A percentile compares a stretch with the other conserved stretches of the same genome.
Evolutionary conservation across 2,113 vertebrate species (phyloP).

Genomic region (Triplophysa tibetana): DNA sequence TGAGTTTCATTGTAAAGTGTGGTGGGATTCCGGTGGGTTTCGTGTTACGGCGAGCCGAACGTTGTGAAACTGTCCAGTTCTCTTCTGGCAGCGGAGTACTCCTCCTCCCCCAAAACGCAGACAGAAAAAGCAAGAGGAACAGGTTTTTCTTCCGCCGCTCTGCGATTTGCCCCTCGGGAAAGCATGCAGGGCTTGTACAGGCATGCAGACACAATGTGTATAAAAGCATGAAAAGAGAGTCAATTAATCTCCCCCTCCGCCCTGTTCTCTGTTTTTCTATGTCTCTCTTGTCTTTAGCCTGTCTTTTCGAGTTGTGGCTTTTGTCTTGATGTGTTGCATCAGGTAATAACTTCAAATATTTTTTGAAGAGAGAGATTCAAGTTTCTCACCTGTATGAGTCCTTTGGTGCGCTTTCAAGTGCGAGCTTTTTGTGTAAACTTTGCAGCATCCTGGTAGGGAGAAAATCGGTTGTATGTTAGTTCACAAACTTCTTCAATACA

Average conservation of each 20-base stretch:
- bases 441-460: slow-evolving; percentile 79
- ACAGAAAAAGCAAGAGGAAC: slow-evolving; percentile 60
- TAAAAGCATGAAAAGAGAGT: slow-evolving; percentile 65
- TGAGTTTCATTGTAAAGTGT: slow-evolving; percentile 14
- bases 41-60: slow-evolving; percentile 36
- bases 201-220: slow-evolving; percentile 68
- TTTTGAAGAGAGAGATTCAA: background rate
- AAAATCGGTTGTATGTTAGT: slow-evolving; percentile 12
- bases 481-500: background rate
- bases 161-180: slow-evolving; percentile 52
- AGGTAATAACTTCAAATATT: slow-evolving; percentile 2
- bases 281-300: slow-evolving; percentile 43
- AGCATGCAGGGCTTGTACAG: slow-evolving; percentile 61
- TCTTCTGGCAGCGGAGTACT: slow-evolving; percentile 2
- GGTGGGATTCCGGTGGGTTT: slow-evolving; percentile 31
- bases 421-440: slow-evolving; percentile 95
- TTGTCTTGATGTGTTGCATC: slow-evolving; percentile 49
- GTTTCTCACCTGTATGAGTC: slow-evolving; percentile 86
- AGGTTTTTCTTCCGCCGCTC: slow-evolving; percentile 60
- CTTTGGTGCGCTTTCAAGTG: slow-evolving; percentile 93
- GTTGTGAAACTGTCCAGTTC: slow-evolving; percentile 44
- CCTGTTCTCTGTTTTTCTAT: slow-evolving; percentile 53
- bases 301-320: slow-evolving; percentile 34
- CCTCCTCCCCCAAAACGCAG: slow-evolving; percentile 22
- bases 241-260: slow-evolving; percentile 49